Evolutionary conservation across 2,888 invertebrate genomes (phyloP), one percentile per base, ranked within the genome.

Genomic region (Colletes collaris): DNA sequence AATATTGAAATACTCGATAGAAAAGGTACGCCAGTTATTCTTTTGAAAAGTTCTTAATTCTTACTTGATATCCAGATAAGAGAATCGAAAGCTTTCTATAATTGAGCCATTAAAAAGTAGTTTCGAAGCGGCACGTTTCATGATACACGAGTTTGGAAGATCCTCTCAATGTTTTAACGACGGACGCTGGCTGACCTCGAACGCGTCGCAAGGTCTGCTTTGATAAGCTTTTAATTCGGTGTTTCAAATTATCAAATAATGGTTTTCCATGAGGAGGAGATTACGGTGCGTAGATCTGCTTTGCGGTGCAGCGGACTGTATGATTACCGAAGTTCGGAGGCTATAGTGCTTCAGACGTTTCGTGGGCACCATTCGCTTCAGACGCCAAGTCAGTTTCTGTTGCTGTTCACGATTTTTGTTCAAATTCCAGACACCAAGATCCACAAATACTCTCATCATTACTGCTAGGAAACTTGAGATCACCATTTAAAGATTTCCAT

Each of bases 301-400:
- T 93, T 92, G 92, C 89, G 89, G 89, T 88, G 91, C 92, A 91
- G 80, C 89, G 90, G 89, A 88, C 92, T 90, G 90, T 91, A 89
- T 93, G 91, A 93, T 93, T 92, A 90, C 87, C 88, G 89, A 92
- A 92, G 90, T 92, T 92, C 87, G 89, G 88, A 89, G 89, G 90
- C 84, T 81, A 85, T 87, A 86, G 88, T 91, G 91, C 87, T 88
- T 88, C 88, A 91, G 91, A 92, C 91, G 87, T 91, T 89, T 91
- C 89, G 85, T 87, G 84, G 46, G 82, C 84, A 82, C 76, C 85
- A 78, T 86, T 86, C 88, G 86, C 87, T 80, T 88, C 80, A 85
- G 63, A 83, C 81, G 62, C 50, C 53, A 69, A 27, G 65, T 70
- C 27, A 40, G 52, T 55, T 53, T 52, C 49, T 77, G 49, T 62